Percentiles rank a stretch among this genome's conserved stretches.
phyloP scores from a whole-genome alignment of 2,797 vertebrate genomes.

The Chromis chromis region DNA sequence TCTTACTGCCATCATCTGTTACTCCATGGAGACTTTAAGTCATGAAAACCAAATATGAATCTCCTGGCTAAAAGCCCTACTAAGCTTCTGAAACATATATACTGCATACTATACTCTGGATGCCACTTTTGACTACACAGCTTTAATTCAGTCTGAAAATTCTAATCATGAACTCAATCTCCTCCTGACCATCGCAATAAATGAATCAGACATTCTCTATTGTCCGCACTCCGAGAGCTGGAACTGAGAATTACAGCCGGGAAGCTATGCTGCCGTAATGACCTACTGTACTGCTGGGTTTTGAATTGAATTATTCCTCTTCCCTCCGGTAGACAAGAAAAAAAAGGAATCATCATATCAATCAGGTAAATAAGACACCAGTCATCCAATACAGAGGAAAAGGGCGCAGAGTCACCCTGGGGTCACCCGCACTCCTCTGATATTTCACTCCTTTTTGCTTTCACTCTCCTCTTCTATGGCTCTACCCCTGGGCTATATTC shows the following conservation, averaged over 20 bases:
- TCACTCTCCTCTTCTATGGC: slow-evolving; percentile 17
- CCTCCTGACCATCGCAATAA: slow-evolving; percentile 47
- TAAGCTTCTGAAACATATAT: slow-evolving; percentile 22
- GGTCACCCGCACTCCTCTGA: slow-evolving; percentile 55
- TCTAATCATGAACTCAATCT: slow-evolving; percentile 57
- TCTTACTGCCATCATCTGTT: slow-evolving; percentile 28
- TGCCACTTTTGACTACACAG: slow-evolving; percentile 24
- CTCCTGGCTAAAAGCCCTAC: slow-evolving; percentile 5
- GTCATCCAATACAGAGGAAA: slow-evolving; percentile 50
- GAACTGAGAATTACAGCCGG: slow-evolving; percentile 58
- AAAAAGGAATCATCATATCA: slow-evolving; percentile 57
- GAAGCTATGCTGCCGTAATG: slow-evolving; percentile 52
- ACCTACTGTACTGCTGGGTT: slow-evolving; percentile 43
- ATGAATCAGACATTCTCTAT: slow-evolving; percentile 56
- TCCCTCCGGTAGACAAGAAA: slow-evolving; percentile 33
- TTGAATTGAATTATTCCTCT: slow-evolving; percentile 58
- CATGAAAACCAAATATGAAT: slow-evolving; percentile 16
- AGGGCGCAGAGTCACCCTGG: slow-evolving; percentile 49
- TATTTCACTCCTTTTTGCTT: slow-evolving; percentile 43
- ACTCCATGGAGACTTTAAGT: slow-evolving; percentile 10
- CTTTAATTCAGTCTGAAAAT: slow-evolving; percentile 54
- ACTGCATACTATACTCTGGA: slow-evolving; percentile 26
- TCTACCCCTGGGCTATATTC: slow-evolving; percentile 34
- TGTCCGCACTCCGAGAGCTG: slow-evolving; percentile 55
- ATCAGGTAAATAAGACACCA: slow-evolving; percentile 64